Conservation (phyloP, 2,113 vertebrate genomes). For the Alligator mississippiensis region DNA sequence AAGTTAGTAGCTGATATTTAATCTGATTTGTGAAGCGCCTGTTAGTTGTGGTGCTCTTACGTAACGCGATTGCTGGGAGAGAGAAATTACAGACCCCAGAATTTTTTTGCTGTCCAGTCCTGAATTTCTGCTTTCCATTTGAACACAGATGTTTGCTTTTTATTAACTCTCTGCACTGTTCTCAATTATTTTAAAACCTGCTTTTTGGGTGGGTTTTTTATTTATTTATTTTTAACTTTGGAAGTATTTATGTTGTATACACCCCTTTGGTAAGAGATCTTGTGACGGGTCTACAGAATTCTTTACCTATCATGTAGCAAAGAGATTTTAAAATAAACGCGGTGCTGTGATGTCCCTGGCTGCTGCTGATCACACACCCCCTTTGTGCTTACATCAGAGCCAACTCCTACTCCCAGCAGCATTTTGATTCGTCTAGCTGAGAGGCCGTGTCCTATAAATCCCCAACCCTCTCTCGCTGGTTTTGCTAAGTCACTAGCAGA, state of each 20-base stretch:
- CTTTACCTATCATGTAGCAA: background rate
- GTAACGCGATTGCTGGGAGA: background rate
- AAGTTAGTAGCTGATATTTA: background rate
- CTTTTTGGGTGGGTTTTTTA: background rate
- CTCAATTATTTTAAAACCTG: background rate
- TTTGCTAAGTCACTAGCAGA: background rate
- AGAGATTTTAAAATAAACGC: background rate
- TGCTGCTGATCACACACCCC: background rate
- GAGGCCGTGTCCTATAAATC: slow-evolving; percentile 79
- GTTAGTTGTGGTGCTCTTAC: background rate
- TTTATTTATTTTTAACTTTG: background rate
- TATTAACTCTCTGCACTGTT: background rate
- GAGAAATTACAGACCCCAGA: background rate
- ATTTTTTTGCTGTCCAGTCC: background rate
- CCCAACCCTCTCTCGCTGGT: background rate
- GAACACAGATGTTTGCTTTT: background rate
- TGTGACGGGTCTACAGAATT: background rate
- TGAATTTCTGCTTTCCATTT: background rate
- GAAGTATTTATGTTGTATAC: background rate
- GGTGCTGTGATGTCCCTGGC: background rate
- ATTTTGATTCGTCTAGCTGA: slow-evolving; percentile 66
- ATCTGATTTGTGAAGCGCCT: background rate
- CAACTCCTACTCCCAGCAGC: slow-evolving; percentile 66
- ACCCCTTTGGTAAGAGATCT: background rate
- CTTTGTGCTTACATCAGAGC: slow-evolving; percentile 31